A percentile compares a stretch with the other conserved stretches of the same genome.
These are phyloP conservation scores for Erannis defoliaria DNA, from an alignment of 2,888 invertebrate genomes.

Conservation along the genomic window DNA sequence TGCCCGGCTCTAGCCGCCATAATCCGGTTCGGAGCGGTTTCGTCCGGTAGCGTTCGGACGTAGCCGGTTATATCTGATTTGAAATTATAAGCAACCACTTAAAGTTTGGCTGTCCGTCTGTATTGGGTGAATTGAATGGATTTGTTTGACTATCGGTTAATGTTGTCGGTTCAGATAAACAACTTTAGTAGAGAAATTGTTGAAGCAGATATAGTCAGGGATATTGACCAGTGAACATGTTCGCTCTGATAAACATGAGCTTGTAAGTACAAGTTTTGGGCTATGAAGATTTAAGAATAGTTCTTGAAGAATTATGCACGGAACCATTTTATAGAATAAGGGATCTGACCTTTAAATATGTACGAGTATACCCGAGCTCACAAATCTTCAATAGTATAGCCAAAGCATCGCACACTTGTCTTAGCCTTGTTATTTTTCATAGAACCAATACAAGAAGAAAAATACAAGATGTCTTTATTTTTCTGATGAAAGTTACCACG, in stretches of 20 bases:
- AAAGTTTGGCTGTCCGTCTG: conserved; percentile 45
- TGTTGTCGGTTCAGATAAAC: conserved; percentile 36
- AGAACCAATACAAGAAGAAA: no score
- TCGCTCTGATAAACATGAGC: conserved; percentile 28
- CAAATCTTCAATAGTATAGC: no score
- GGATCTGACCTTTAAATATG: no score
- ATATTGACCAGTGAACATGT: conserved; percentile 35
- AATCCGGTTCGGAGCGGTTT: conserved; percentile 69
- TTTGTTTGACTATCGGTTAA: conserved; percentile 35
- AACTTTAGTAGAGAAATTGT: conserved; percentile 31
- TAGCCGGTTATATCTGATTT: conserved; percentile 70
- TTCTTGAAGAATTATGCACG: conserved; percentile 7
- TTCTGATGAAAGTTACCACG: no score
- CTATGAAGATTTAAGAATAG: conserved; percentile 22
- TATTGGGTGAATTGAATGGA: conserved; percentile 44
- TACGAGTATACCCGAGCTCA: no score
- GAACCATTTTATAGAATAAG: conserved; percentile 4
- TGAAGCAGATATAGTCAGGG: conserved; percentile 27
- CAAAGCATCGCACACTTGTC: no score
- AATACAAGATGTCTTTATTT: no score
- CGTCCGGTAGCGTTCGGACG: conserved; percentile 59
- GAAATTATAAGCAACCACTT: conserved; percentile 74
- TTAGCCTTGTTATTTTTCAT: no score
- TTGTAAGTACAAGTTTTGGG: conserved; percentile 21
- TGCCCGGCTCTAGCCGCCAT: conserved; percentile 64